phyloP scores from a whole-genome alignment of 2,797 vertebrate species.

The Coregonus sp. region DNA sequence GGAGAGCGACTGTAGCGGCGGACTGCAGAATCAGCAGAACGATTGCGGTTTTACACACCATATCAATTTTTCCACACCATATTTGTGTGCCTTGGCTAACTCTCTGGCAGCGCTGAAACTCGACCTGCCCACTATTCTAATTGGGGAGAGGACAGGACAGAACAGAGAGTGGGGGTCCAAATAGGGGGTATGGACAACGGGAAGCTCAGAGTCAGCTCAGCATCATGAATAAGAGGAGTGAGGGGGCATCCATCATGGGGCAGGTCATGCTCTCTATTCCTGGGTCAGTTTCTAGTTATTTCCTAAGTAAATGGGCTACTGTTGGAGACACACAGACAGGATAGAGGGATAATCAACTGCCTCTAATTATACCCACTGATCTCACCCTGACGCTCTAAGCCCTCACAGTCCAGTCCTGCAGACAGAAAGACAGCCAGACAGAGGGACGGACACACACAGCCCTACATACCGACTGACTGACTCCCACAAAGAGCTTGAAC shows the following conservation, averaged over 20 bases:
- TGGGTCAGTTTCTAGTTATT: constrained; percentile 28
- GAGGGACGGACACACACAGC: too few species aligned
- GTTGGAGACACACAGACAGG: constrained; percentile 47
- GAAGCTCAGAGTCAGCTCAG: background rate
- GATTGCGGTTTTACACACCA: constrained; percentile 13
- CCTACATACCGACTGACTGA: background rate
- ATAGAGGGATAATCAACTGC: constrained; percentile 63
- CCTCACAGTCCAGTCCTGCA: constrained; percentile 20
- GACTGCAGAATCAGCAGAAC: constrained; percentile 31
- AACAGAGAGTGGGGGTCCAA: constrained; percentile 29
- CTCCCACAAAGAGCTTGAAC: background rate
- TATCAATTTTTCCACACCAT: constrained; percentile 16
- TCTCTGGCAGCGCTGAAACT: constrained; percentile 33
- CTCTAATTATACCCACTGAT: constrained; percentile 73
- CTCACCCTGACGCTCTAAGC: constrained; percentile 66
- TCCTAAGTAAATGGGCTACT: constrained; percentile 38
- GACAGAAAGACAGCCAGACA: constrained; percentile 4
- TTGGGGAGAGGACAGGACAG: background rate
- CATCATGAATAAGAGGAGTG: constrained; percentile 22
- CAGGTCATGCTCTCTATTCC: constrained; percentile 20
- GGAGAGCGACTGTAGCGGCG: constrained; percentile 4
- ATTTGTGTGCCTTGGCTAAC: constrained; percentile 35
- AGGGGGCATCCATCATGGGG: constrained; percentile 19
- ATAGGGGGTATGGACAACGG: constrained; percentile 21
- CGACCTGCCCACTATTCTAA: constrained; percentile 24